Base-by-base conservation (phyloP, 2,797 vertebrate genomes). In the Sebastiscus tertius region DNA sequence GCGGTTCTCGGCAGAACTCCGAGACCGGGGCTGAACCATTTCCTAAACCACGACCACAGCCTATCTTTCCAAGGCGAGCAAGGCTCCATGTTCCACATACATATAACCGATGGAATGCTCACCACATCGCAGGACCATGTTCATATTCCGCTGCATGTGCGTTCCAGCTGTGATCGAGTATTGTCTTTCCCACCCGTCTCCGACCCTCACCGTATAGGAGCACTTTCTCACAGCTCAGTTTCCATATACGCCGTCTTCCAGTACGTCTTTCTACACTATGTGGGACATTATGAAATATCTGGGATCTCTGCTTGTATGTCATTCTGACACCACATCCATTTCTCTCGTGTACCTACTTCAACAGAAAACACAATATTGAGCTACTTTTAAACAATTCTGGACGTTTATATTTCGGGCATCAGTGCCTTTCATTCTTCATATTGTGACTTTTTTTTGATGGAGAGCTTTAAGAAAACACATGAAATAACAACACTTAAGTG, bases 141-240 rank as follows among this genome's bases (percentile, higher is more conserved):
- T 95, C 90, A 86, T 86, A 91, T 93, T 92, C 90, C 89, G 90
- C 89, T 92, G 91, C 95, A 95, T 95, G 94, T 95, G 94, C 91
- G 93, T 87, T 91, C 93, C 95, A 96, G 94, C 95, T 96, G 95
- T 68, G 92, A 86, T 81, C 12, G 18, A 92, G 91, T 86, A 90
- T 91, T 89, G 89, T 88, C 88, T 92, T 90, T 90, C 90, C 88
- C 93, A 86, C 75, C 79, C 56, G 74, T 39, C 74, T 61, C 75
- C 12, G 36, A 79, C 81, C 78, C 75, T 67, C 66, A 67, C 61
- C 80, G 62, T 83, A 84, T 76, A 89, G 75, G 46, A 20, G 56
- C 20, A 34, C 73, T 78, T 83, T 83, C 88, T 84, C 80, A 75
- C 61, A 79, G 66, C 80, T 75, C 64, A 6, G n/a, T 71, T 84